Evolutionary conservation across 2,888 invertebrate genomes (phyloP).

Genomic region (Mycogona germanica): DNA sequence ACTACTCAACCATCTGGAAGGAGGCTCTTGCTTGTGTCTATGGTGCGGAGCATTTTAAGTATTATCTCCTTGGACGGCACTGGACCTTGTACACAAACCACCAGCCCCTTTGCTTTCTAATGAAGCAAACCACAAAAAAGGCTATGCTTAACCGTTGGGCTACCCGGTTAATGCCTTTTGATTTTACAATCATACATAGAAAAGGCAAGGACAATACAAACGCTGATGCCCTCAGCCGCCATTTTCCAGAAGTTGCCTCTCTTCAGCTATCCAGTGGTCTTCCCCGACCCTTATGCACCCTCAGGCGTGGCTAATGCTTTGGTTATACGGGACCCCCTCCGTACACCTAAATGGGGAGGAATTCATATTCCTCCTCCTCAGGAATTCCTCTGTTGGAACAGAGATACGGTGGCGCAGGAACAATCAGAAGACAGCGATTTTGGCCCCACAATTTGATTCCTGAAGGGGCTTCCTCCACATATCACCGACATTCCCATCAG

Average conservation of each 20-base stretch:
- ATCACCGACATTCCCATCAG: no score
- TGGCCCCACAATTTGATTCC: no score
- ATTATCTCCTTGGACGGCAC: background rate
- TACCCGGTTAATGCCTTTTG: background rate
- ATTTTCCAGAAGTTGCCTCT: background rate
- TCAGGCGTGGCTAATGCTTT: no score
- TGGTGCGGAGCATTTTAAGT: conserved; percentile 3
- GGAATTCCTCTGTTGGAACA: no score
- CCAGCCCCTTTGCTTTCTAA: background rate
- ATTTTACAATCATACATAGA: background rate
- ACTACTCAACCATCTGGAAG: background rate
- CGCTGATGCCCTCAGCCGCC: no score
- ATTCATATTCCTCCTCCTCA: no score
- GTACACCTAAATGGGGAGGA: no score
- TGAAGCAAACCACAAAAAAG: background rate
- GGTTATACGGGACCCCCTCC: no score
- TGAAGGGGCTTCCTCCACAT: no score
- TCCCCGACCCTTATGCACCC: background rate
- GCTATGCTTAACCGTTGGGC: background rate
- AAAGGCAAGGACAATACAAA: background rate
- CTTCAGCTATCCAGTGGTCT: conserved; percentile 26
- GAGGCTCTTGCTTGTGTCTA: background rate
- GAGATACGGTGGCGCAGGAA: no score
- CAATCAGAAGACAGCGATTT: no score
- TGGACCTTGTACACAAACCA: background rate